Evolutionary conservation across 2,888 invertebrate genomes (phyloP), one percentile per base, ranked within the genome.

Genomic region (Chymomyza caudatula): DNA sequence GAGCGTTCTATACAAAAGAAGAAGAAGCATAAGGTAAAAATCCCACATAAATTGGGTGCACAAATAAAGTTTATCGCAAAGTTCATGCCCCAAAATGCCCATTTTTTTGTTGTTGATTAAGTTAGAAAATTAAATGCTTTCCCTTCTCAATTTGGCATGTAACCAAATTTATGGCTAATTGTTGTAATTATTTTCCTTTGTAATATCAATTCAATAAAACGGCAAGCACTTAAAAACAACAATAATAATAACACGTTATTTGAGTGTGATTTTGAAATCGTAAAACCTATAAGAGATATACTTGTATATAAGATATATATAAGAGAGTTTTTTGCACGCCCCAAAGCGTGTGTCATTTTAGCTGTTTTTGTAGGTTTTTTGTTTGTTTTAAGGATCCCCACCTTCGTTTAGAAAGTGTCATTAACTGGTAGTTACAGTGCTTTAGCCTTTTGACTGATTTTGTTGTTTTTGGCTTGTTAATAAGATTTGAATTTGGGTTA

Each of bases 401-500:
- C 52, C 52, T 29, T 60, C 22, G 22, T 15, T 13, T 6, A 15
- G 11, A 17, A 23, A 29, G 61, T 61, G 43, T 47, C 54, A 54
- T 22, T 22, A 44, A 53, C 61, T 61, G 13, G 17, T 17, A 8
- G 25, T 19, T 25, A 17, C 13, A 20, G 49, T 20, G 20, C 49
- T 37, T 37, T 37, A 37, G 11, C 11, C 29, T 37, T 37, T 37
- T 37, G 29, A 37, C 29, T 37, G 47, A 37, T 25, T 49, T 58
- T 29, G 23, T 47, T 23, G 11, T 42, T 5, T 13, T 51, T 2
- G n/a, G 15, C 8, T 54, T 54, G 5, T 54, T 47, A 22, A 11
- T 11, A 52, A 25, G 5, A 29, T 29, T 60, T 42, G 23, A 61
- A 61, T 54, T 42, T 54, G 54, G 44, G 42, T 61, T 54, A 61